Base-by-base conservation (phyloP, 1,140 invertebrate genomes). In the Cyclina sinensis region DNA sequence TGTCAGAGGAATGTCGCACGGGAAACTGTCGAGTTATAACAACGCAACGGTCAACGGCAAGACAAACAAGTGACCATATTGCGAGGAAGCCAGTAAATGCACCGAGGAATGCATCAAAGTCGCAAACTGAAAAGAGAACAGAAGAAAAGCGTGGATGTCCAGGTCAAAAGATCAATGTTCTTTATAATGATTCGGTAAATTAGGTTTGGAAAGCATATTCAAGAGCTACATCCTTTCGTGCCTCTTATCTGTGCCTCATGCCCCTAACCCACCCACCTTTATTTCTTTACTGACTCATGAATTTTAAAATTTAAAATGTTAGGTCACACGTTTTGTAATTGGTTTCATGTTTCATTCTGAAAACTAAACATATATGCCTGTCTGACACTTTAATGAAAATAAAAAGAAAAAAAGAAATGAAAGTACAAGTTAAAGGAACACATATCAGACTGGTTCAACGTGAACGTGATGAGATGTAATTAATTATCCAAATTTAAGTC, bases 81-180 rank as follows among this genome's bases (percentile, higher is more conserved):
- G 39, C 24, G 7, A 78, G 16, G 46, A 78, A 78, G 0, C 74
- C 74, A n/a, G 30, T 32, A 37, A 78, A 48, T 16, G 74, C 74
- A 24, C 43, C 74, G 16, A 78, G 12, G 24, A 51, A 78, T 11
- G 74, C 24, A 18, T 78, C 18, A 27, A 32, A 18, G n/a, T 24
- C 24, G 43, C 74, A 78, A 46, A 51, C 74, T 78, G 74, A 78
- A 78, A 78, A 70, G 12, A 7, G 12, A 65, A 65, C 21, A 18
- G 3, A 54, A 46, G 7, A 16, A 9, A 46, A 9, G 16, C 7
- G 7, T 46, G 7, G 43, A 9, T 7, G 7, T 9, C 16, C 16
- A 46, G 7, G 43, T 46, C 16, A 46, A 21, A 57, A 11, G 4
- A 21, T 57, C 3, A 21, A 18, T 14, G 21, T 3, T 57, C 16